phyloP scores from a whole-genome alignment of 2,888 invertebrate genomes.

The Rhamphomyia laevipes region DNA sequence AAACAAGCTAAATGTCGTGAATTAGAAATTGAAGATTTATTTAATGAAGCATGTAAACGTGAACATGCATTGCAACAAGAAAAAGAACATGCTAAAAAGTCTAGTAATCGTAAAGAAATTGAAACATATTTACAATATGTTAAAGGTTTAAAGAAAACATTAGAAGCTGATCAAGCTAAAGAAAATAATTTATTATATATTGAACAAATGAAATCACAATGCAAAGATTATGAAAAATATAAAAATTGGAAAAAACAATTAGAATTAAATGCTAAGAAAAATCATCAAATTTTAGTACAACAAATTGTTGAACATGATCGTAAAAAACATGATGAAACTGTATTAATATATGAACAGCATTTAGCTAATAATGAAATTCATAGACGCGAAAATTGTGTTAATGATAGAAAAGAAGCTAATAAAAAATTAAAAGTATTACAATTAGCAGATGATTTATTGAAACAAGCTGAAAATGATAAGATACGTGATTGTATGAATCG shows the following conservation, averaged over 20 bases:
- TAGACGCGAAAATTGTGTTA: no score
- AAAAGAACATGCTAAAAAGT: not conserved
- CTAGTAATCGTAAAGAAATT: not conserved
- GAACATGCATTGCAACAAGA: no score
- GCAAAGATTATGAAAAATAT: not conserved
- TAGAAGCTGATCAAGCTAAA: not conserved
- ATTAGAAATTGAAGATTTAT: no score
- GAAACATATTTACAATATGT: not conserved
- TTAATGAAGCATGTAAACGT: no score
- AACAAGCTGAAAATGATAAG: no score
- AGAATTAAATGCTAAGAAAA: not conserved
- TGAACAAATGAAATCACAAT: not conserved
- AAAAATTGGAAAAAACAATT: not conserved
- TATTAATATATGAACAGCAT: no score
- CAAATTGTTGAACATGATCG: not conserved
- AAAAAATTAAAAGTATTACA: no score
- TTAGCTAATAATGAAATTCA: no score
- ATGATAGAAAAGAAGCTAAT: no score
- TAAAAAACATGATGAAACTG: not conserved
- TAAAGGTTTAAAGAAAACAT: not conserved
- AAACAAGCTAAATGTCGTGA: not conserved
- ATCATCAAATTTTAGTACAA: not conserved
- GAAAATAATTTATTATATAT: not conserved
- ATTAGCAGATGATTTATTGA: no score
- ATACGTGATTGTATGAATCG: no score